Conservation (phyloP, 2,113 vertebrate genomes). For the Pelecanoides urinatrix region DNA sequence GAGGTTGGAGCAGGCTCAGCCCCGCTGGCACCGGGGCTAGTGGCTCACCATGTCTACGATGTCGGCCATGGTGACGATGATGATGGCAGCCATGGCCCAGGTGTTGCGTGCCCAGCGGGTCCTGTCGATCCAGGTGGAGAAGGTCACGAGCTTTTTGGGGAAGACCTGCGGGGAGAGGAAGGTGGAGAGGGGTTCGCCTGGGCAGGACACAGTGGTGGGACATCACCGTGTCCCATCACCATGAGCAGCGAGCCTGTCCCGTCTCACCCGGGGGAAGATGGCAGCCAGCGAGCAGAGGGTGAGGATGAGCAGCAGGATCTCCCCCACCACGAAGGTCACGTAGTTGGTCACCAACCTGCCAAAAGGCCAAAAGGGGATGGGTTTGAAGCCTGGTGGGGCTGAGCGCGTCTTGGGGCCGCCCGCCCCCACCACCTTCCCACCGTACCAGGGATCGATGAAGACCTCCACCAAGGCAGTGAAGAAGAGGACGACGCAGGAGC, state of each 20-base stretch:
- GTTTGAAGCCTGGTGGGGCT: fast-evolving
- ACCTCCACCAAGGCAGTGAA: conserved; percentile 85
- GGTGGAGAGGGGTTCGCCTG: neutral
- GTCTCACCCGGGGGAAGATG: conserved; percentile 88
- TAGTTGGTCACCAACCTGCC: conserved; percentile 89
- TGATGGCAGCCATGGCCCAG: conserved; percentile 92
- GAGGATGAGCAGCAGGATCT: conserved; percentile 85
- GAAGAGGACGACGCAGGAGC: conserved; percentile 87
- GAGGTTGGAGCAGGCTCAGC: neutral
- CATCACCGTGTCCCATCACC: neutral
- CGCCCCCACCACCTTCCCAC: neutral
- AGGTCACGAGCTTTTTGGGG: conserved; percentile 87
- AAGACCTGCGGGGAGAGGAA: conserved; percentile 73
- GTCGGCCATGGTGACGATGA: conserved; percentile 90
- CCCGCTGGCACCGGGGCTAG: neutral
- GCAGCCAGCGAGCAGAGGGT: conserved; percentile 89
- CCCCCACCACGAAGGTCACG: conserved; percentile 86
- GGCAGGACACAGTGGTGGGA: neutral
- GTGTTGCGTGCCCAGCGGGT: conserved; percentile 95
- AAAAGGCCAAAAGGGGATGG: neutral
- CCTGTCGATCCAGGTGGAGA: conserved; percentile 93
- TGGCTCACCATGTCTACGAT: conserved; percentile 90
- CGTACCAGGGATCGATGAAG: conserved; percentile 87
- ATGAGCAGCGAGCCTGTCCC: fast-evolving
- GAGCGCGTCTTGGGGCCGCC: fast-evolving